Evolutionary conservation across 2,113 vertebrate species (phyloP).

Genomic region (Myrmecobius fasciatus): DNA sequence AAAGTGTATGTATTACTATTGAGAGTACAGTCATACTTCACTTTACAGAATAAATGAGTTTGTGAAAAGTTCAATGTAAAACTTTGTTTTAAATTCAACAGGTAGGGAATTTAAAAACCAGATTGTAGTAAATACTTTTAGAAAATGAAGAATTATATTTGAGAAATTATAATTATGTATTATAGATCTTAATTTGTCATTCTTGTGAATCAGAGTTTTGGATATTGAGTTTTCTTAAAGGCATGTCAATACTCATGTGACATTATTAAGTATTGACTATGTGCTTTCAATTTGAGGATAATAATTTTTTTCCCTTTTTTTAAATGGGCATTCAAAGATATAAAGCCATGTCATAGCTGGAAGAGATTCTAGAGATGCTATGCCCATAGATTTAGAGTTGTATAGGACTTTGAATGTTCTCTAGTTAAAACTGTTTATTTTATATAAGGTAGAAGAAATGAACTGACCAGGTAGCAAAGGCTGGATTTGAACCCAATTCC

Average conservation of each 20-base stretch:
- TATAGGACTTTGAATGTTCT: neutral
- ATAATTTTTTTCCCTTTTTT: neutral
- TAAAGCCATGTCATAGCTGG: neutral
- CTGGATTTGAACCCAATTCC: neutral
- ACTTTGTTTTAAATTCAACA: conserved; percentile 23
- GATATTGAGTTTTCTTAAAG: neutral
- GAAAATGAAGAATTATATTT: neutral
- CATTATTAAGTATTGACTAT: neutral
- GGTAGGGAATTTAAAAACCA: conserved; percentile 1
- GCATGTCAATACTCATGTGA: neutral
- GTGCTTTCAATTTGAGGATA: neutral
- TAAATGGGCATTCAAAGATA: conserved; percentile 3
- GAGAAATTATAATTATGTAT: neutral
- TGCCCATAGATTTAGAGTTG: neutral
- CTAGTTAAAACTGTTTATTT: neutral
- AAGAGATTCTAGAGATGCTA: neutral
- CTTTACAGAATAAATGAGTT: neutral
- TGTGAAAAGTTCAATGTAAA: conserved; percentile 22
- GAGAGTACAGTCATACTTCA: neutral
- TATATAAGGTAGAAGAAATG: neutral
- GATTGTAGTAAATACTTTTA: neutral
- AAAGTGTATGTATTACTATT: neutral
- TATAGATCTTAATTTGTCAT: neutral
- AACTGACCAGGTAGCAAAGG: neutral
- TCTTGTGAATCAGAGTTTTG: neutral